Base-by-base conservation (phyloP, 1,140 invertebrate genomes). In the Aplysia californica region DNA sequence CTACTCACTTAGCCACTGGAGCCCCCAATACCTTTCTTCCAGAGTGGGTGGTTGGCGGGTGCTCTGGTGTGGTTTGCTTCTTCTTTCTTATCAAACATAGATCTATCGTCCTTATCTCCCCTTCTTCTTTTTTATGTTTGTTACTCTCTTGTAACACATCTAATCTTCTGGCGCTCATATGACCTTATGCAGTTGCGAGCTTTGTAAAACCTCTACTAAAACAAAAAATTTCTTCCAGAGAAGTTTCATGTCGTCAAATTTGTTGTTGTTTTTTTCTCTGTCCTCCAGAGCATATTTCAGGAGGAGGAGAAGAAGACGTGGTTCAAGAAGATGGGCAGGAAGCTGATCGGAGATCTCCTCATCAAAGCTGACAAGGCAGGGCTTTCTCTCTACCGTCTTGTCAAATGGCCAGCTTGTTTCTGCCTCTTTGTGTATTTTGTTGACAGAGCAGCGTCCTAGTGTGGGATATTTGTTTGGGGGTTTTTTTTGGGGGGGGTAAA, bases 261-360 rank as follows among this genome's bases (percentile, higher is more conserved):
- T 41, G 35, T 38, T 69, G 26, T 38, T 69, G n/a, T 69, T 26
- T 39, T 38, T 41, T n/a, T 69, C 6, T 69, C 10, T 44, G 21
- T 69, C 39, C 15, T 84, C 65, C 79, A 90, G 87, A 92, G 93
- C 83, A 91, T 97, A 69, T 94, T 98, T 86, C 92, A 92, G 83
- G 93, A 95, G 85, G 91, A 92, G 0, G 90, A 90, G 0, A 93
- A 93, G 44, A 93, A 94, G 82, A 89, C 92, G n/a, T 98, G 95
- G 95, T 96, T 97, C 85, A 93, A 93, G 61, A 94, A 96, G 88
- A 93, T 95, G 78, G 97, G 97, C 21, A 92, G 95, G 64, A 94
- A 97, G 89, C 92, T 98, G 67, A 93, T 98, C 70, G 94, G 94
- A 31, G 95, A 97, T 90, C 90, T 99, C 64, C 92, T 99, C 67